These are phyloP conservation scores for Cercocebus atys DNA, from an alignment of 2,113 vertebrate species.

Conservation along the genomic window DNA sequence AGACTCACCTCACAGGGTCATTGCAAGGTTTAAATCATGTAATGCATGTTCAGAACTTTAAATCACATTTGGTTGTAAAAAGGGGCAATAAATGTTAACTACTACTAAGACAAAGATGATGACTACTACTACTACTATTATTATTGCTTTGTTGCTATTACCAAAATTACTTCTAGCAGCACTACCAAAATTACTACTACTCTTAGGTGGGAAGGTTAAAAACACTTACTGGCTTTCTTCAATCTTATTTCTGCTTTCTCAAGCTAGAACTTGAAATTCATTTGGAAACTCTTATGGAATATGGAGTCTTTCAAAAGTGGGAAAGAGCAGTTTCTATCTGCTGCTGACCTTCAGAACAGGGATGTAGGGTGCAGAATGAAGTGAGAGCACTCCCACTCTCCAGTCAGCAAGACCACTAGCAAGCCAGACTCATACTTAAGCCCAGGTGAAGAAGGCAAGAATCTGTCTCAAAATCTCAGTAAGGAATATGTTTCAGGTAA, in stretches of 20 bases:
- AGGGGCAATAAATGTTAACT: neutral
- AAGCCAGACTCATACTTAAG: neutral
- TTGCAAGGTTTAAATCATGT: neutral
- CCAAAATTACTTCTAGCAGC: neutral
- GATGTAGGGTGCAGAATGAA: neutral
- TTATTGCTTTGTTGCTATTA: neutral
- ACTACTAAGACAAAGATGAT: neutral
- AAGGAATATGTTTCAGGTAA: neutral
- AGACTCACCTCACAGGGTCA: neutral
- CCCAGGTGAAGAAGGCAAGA: neutral
- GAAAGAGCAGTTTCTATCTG: neutral
- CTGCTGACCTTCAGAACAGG: neutral
- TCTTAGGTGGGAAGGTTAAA: neutral
- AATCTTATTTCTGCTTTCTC: conserved; percentile 34
- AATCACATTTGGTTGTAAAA: neutral
- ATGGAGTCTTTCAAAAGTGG: neutral
- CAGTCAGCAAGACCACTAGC: neutral
- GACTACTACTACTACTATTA: neutral
- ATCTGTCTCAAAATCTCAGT: neutral
- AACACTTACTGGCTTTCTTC: neutral
- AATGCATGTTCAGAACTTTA: neutral
- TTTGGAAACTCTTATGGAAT: neutral
- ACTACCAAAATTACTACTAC: neutral
- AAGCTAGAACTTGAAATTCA: neutral
- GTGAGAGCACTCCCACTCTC: neutral